A percentile compares a stretch with the other conserved stretches of the same genome.
These are phyloP conservation scores for Autographa pulchrina DNA, from an alignment of 2,888 invertebrate species.

Conservation along the genomic window DNA sequence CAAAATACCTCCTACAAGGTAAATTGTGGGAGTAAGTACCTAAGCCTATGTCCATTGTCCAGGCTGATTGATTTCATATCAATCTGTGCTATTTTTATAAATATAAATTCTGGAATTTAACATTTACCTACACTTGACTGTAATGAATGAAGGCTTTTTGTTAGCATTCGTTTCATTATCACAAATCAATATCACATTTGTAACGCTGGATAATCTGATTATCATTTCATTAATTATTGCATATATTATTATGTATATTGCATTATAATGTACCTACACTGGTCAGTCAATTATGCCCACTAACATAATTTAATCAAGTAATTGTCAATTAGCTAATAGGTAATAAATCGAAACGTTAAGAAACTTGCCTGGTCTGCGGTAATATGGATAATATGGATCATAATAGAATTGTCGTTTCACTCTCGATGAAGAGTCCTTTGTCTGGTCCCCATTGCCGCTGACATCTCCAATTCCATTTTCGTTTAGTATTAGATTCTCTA, in stretches of 20 bases:
- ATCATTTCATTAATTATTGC: not conserved
- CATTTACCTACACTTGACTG: too few species aligned
- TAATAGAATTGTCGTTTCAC: conserved; percentile 68
- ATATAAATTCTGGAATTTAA: too few species aligned
- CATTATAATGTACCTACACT: conserved; percentile 1
- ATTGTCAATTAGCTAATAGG: not conserved
- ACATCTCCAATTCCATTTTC: conserved; percentile 60
- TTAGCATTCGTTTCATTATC: too few species aligned
- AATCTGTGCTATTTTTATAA: too few species aligned
- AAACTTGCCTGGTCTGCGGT: conserved; percentile 61
- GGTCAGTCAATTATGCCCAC: not conserved
- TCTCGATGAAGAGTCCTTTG: conserved; percentile 59
- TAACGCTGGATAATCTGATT: not conserved
- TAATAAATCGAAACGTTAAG: not conserved
- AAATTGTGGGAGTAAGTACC: too few species aligned
- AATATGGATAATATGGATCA: conserved; percentile 57
- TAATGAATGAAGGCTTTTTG: not conserved
- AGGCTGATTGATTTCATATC: too few species aligned
- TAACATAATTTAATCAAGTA: not conserved
- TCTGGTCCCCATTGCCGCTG: conserved; percentile 48
- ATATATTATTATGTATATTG: not conserved
- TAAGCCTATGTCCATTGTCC: too few species aligned
- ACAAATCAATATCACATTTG: too few species aligned
- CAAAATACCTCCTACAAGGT: too few species aligned
- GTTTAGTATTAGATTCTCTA: conserved; percentile 63